Evolutionary conservation across 2,113 vertebrate genomes (phyloP), one percentile per base, ranked within the genome.

Genomic region (Brienomyrus brachyistius): DNA sequence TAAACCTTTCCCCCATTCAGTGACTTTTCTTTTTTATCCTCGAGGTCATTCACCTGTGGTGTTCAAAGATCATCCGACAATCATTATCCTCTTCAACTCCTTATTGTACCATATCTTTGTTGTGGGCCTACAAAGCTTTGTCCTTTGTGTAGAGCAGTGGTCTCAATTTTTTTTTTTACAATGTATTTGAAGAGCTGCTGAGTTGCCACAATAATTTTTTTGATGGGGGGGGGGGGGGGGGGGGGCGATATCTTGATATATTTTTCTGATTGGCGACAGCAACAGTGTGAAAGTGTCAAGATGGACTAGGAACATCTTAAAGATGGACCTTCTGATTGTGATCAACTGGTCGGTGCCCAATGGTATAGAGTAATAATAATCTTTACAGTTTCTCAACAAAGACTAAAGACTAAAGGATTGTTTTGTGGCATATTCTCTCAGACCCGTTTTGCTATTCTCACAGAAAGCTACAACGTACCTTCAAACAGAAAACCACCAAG

Each of bases 401-500:
- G 19, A n/a, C 43, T 23, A 84, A 84, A 84, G 19, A n/a, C 43
- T 23, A 84, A 48, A 47, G 9, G 1, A 48, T 48, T 40, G 17
- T 48, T 84, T 84, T 35, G 0, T 23, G 82, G 45, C 3, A 84
- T 84, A 10, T 19, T 48, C 82, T 19, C 43, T 48, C 82, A 47
- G 10, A 84, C 11, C 31, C 23, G 40, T 48, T 45, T 48, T 13
- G 45, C 9, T 23, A 35, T 27, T 51, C n/a, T 52, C n/a, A 52
- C 23, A 52, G 48, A 86, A 85, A 54, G 27, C n/a, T 56, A 45
- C 51, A 35, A 89, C 91, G 93, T 96, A 99, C 98, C 95, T 97
- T 98, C 85, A 99, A 94, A 88, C 97, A 97, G 93, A 99, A 99
- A 56, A 88, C 98, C 88, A 99, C 98, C 91, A 99, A 93, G 47